These are phyloP conservation scores for Athalia rosae DNA, from an alignment of 2,888 invertebrate genomes.

Conservation along the genomic window DNA sequence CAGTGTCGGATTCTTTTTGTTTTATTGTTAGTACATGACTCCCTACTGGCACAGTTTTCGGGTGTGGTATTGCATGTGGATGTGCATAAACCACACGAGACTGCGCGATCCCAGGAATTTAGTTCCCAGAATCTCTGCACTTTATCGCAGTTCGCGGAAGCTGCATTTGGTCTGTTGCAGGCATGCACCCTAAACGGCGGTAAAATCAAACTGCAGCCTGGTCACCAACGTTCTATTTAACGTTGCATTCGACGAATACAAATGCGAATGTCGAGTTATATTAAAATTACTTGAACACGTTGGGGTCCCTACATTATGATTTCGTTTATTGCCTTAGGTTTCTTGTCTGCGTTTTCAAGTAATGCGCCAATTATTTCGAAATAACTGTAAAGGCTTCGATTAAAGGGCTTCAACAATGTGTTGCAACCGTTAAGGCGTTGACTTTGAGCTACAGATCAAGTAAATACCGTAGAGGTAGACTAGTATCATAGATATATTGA, in stretches of 20 bases:
- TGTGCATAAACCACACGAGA: slow-evolving; percentile 11
- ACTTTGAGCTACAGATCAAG: too few relatives aligned
- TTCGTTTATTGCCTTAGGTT: too few relatives aligned
- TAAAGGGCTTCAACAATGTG: too few relatives aligned
- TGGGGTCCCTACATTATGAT: not conserved
- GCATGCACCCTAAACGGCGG: not conserved
- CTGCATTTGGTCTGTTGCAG: not conserved
- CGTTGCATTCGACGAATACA: not conserved
- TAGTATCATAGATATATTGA: too few relatives aligned
- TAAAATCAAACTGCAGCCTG: slow-evolving; percentile 35
- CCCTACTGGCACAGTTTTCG: slow-evolving; percentile 38
- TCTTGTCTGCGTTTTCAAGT: too few relatives aligned
- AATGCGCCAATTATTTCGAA: too few relatives aligned
- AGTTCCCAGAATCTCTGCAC: slow-evolving; percentile 33
- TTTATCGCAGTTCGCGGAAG: not conserved
- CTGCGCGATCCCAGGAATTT: slow-evolving; percentile 33
- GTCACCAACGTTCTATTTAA: not conserved
- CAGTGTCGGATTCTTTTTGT: slow-evolving; percentile 43
- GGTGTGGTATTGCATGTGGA: slow-evolving; percentile 30
- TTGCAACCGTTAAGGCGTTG: too few relatives aligned
- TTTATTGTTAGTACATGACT: slow-evolving; percentile 9
- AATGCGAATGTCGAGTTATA: not conserved
- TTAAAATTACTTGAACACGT: not conserved
- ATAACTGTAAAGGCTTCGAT: too few relatives aligned
- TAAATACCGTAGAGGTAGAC: too few relatives aligned